Evolutionary conservation across 2,888 invertebrate species (phyloP), one percentile per base, ranked within the genome.

Genomic region (Sesamia inferens): DNA sequence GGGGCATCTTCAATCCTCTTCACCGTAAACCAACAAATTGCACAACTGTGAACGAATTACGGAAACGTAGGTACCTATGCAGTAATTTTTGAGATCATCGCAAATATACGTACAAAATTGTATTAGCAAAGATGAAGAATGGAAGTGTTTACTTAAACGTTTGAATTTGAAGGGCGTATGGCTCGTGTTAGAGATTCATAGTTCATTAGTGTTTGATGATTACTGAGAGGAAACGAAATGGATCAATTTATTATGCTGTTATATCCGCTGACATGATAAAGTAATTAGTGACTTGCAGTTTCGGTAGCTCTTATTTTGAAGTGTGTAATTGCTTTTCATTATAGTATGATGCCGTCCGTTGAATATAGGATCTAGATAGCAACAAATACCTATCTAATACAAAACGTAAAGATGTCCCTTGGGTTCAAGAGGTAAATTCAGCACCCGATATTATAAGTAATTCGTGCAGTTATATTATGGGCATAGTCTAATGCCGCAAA

Each of bases 31-130:
- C 75, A 82, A 77, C 74, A 77, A 78, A 80, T 85, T 82, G 64
- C 71, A 54, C 78, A 85, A 85, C 78, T 79, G 67, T 75, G 75
- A 76, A 79, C 75, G 74, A 81, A 79, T 84, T 79, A 82, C 62
- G 48, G 8, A 42, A 76, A 70, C 64, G 76, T 71, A 69, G 67
- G 39, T 39, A 39, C 39, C 39, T 39, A 7, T 7, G 59, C 71
- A 81, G 74, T 73, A 64, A 71, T 85, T 85, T 74, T 85, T 65
- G 78, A 86, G 85, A 84, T 84, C 78, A 79, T 57, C 68, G 72
- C 84, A 86, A 82, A 86, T 73, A 86, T 67, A 86, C 82, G 78
- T 55, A 79, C 72, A 67, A 63, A 71, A 78, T 81, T 74, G 71
- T 76, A 83, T 79, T 62, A 62, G 68, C 76, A 73, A 71, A 74